Conservation (phyloP, 2,888 invertebrate species). For the Tiliacea citrago region DNA sequence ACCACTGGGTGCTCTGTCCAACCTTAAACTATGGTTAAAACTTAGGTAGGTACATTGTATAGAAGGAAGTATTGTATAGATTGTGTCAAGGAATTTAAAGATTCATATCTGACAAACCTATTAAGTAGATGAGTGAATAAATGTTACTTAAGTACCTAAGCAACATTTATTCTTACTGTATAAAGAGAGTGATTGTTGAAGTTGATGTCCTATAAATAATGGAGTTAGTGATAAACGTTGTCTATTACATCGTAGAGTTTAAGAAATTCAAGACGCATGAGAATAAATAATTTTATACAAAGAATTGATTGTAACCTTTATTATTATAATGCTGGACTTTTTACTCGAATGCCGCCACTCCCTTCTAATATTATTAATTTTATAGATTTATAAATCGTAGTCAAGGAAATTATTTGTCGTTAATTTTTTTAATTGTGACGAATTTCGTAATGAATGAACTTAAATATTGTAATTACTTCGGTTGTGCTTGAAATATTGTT, state of each 20-base stretch:
- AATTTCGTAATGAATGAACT: constrained; percentile 52
- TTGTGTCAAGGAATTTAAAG: constrained; percentile 48
- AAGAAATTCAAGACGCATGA: constrained; percentile 67
- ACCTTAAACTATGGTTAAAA: constrained; percentile 49
- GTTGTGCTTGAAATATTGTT: constrained; percentile 64
- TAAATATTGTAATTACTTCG: constrained; percentile 59
- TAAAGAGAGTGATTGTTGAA: constrained; percentile 62
- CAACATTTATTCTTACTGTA: constrained; percentile 50
- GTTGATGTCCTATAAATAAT: constrained; percentile 58
- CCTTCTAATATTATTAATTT: constrained; percentile 74
- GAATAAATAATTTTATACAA: constrained; percentile 78
- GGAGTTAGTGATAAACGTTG: constrained; percentile 62
- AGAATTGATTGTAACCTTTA: constrained; percentile 76
- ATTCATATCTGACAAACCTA: constrained; percentile 55
- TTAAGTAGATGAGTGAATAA: constrained; percentile 41
- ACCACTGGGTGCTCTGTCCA: constrained; percentile 59
- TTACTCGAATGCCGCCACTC: constrained; percentile 80
- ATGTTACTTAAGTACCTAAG: constrained; percentile 36
- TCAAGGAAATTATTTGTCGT: constrained; percentile 63
- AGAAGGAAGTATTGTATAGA: constrained; percentile 32
- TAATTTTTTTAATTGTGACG: constrained; percentile 56
- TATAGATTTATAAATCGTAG: constrained; percentile 68
- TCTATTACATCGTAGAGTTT: constrained; percentile 66
- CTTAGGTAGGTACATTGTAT: constrained; percentile 48
- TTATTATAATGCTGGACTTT: constrained; percentile 85